phyloP scores from a whole-genome alignment of 2,797 vertebrate genomes.

The Characodon lateralis region DNA sequence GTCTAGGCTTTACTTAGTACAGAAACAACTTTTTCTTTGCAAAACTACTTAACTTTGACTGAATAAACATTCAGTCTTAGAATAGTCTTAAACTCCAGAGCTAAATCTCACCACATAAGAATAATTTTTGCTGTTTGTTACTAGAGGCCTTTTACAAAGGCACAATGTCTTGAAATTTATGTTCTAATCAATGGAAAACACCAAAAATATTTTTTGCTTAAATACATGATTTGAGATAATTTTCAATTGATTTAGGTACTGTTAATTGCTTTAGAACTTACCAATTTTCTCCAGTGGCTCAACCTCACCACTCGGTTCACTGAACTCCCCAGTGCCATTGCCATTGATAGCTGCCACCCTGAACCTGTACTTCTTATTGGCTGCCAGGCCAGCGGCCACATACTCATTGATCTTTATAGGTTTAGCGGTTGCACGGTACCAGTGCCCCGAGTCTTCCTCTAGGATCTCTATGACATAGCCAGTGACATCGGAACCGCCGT shows the following conservation, averaged over 20 bases:
- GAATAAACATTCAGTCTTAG: too few relatives aligned
- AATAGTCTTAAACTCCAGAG: not conserved
- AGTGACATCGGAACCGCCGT: constrained; percentile 90
- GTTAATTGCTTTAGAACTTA: constrained; percentile 65
- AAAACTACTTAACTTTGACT: too few relatives aligned
- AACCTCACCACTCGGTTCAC: constrained; percentile 87
- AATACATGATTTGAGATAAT: not conserved
- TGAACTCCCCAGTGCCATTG: constrained; percentile 96
- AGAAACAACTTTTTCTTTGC: not conserved
- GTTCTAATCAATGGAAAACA: not conserved
- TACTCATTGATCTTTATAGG: constrained; percentile 87
- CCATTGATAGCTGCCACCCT: constrained; percentile 92
- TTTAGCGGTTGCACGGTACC: constrained; percentile 92
- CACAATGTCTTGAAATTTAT: not conserved
- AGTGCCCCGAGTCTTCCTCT: constrained; percentile 91
- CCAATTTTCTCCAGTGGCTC: constrained; percentile 93
- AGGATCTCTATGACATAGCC: constrained; percentile 96
- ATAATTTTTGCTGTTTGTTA: not conserved
- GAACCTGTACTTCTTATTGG: constrained; percentile 92
- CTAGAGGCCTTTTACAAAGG: too few relatives aligned
- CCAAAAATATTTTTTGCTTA: not conserved
- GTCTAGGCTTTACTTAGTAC: not conserved
- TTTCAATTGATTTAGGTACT: not conserved
- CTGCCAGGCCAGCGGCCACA: constrained; percentile 87
- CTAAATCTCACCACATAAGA: not conserved